Percentiles rank a stretch among this genome's conserved stretches.
Conservation (phyloP, 2,797 vertebrate genomes). For the Lagocephalus sceleratus region DNA sequence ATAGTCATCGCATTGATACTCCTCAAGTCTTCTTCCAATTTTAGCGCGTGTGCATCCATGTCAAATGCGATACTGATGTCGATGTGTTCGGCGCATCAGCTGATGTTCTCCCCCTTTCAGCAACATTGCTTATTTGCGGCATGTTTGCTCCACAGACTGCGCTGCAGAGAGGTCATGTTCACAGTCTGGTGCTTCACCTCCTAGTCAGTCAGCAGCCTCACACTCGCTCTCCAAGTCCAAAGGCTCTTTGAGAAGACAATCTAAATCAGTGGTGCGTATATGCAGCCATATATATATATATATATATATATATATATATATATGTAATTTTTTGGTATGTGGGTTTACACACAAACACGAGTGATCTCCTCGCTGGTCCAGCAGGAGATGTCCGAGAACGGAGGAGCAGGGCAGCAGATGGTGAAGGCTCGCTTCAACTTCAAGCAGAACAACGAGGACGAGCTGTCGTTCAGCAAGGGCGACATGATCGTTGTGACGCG, state of each 20-base stretch:
- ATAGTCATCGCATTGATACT: conserved; percentile 24
- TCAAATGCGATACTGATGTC: conserved; percentile 4
- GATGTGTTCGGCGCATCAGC: background rate
- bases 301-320: no score
- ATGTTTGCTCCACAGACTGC: conserved; percentile 72
- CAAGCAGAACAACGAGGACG: conserved; percentile 97
- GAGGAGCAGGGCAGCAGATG: conserved; percentile 80
- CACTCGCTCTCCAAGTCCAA: conserved; percentile 75
- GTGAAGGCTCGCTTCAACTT: conserved; percentile 98
- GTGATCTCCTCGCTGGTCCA: background rate
- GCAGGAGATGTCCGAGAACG: conserved; percentile 98
- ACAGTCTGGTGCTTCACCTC: conserved; percentile 66
- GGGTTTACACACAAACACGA: background rate
- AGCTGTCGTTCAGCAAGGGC: conserved; percentile 93
- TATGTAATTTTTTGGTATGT: background rate
- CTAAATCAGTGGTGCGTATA: conserved; percentile 83
- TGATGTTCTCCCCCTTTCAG: background rate
- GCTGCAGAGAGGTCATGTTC: conserved; percentile 83
- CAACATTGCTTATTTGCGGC: background rate
- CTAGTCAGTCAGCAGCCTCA: conserved; percentile 72
- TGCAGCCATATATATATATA: background rate
- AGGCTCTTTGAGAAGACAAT: conserved; percentile 80
- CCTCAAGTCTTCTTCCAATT: conserved; percentile 23
- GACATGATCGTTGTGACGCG: conserved; percentile 92
- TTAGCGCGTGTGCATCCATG: conserved; percentile 16